Evolutionary conservation across 1,140 invertebrate species (phyloP).

Genomic region (Polyergus mexicanus): DNA sequence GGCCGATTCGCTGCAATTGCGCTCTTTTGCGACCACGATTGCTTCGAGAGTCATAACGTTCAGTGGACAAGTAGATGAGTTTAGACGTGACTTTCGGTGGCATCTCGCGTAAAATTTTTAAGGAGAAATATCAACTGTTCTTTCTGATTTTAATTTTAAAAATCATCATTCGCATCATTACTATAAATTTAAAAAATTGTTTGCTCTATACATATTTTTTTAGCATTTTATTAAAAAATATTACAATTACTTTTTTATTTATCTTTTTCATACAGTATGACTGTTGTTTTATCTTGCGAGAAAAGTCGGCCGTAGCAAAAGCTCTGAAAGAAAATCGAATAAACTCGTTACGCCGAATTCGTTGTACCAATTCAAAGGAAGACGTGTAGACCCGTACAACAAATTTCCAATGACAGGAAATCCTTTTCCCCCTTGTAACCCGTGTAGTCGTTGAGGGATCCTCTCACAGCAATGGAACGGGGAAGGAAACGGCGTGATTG

Average conservation of each 20-base stretch:
- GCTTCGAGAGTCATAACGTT: slow-evolving; percentile 42
- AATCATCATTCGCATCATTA: background rate
- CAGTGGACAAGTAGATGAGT: slow-evolving; percentile 39
- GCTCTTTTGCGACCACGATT: slow-evolving; percentile 12
- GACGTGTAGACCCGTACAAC: slow-evolving; percentile 49
- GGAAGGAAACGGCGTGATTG: slow-evolving; percentile 81
- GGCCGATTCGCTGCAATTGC: slow-evolving; percentile 66
- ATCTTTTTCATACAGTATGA: background rate
- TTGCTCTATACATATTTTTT: background rate
- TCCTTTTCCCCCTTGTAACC: slow-evolving; percentile 72
- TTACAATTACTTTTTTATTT: background rate
- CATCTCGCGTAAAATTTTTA: background rate
- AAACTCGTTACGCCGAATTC: slow-evolving; percentile 24
- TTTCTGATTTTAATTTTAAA: background rate
- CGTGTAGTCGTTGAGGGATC: slow-evolving; percentile 44
- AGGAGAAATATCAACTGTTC: background rate
- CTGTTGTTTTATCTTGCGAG: background rate
- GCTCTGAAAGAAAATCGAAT: slow-evolving; percentile 12
- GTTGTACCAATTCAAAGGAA: slow-evolving; percentile 38
- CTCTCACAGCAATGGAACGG: slow-evolving; percentile 54
- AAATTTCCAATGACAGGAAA: slow-evolving; percentile 72
- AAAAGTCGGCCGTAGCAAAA: background rate
- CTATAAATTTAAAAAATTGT: background rate
- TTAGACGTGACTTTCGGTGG: background rate
- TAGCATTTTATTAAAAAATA: background rate